These are phyloP conservation scores for Rhyacophila brunnea DNA, from an alignment of 1,140 invertebrate species.

Conservation along the genomic window DNA sequence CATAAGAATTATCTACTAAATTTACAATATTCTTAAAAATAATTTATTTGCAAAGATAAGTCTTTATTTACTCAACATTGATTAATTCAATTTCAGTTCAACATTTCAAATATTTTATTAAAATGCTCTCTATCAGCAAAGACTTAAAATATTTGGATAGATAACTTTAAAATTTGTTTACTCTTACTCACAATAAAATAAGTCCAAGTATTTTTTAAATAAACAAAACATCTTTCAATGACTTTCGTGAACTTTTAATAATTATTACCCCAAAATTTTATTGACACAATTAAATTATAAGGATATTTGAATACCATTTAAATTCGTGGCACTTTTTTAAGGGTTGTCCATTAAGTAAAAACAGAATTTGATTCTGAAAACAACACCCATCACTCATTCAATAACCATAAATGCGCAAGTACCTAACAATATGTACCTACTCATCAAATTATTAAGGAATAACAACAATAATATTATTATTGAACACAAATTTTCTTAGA, in stretches of 20 bases:
- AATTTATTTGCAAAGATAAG: neutral
- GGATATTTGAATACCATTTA: too few species aligned
- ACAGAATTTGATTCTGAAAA: too few species aligned
- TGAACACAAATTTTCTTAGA: neutral
- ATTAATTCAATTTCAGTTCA: neutral
- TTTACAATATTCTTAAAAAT: neutral
- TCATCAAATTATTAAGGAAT: neutral
- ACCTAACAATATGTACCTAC: too few species aligned
- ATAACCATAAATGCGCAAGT: too few species aligned
- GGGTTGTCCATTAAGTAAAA: too few species aligned
- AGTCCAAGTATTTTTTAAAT: neutral
- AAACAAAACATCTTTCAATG: neutral
- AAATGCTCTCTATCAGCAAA: neutral
- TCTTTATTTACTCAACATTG: slow-evolving; percentile 1
- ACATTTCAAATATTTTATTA: neutral
- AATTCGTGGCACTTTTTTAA: too few species aligned
- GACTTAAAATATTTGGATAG: neutral
- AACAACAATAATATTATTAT: neutral
- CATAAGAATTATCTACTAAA: neutral
- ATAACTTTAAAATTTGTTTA: neutral
- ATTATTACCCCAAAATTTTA: too few species aligned
- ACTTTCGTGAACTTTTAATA: neutral
- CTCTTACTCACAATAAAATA: neutral
- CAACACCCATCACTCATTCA: too few species aligned
- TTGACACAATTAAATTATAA: too few species aligned